Base-by-base conservation (phyloP, 2,888 invertebrate genomes). In the Mylabris sibirica region DNA sequence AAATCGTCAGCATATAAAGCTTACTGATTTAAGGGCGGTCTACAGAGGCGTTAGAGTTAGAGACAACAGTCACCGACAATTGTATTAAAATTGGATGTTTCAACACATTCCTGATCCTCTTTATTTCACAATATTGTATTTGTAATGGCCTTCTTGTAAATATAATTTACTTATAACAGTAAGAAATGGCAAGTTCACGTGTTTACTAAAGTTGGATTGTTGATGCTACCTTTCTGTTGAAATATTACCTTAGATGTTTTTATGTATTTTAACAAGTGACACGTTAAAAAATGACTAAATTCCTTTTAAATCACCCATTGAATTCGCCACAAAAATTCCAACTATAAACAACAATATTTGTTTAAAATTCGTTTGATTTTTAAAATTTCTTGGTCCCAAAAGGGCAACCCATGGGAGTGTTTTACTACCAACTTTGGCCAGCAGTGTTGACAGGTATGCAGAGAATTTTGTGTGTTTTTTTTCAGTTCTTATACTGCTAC, bases 1-100 rank as follows among this genome's bases (percentile, higher is more conserved):
- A 77, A 77, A 77, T 77, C 73, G 75, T 76, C 71, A 73, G 75
- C 70, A 76, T 72, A 75, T 75, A 74, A 68, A 76, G 73, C 66
- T 70, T 65, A 69, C 68, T 75, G 75, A 76, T 75, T 74, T 75
- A 74, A 75, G 74, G 74, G 74, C 74, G 71, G 66, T 72, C 69
- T 71, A 73, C 71, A 69, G 72, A 68, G 70, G 64, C 57, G 63
- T 35, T 34, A 59, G 63, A 66, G 63, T 35, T 34, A 59, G 63
- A 66, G 66, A 66, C 66, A 64, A 71, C 59, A 66, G 64, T 63
- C 66, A 66, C 63, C 63, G 41, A 63, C 67, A 70, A 67, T 68
- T 59, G 68, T 68, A 68, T 70, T 66, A 67, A 67, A 70, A 67
- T 67, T 62, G 67, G 61, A 49, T 35, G 61, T 61, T 62, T 69